Evolutionary conservation across 2,888 invertebrate genomes (phyloP), one percentile per base, ranked within the genome.

Genomic region (Catocala sponsa): DNA sequence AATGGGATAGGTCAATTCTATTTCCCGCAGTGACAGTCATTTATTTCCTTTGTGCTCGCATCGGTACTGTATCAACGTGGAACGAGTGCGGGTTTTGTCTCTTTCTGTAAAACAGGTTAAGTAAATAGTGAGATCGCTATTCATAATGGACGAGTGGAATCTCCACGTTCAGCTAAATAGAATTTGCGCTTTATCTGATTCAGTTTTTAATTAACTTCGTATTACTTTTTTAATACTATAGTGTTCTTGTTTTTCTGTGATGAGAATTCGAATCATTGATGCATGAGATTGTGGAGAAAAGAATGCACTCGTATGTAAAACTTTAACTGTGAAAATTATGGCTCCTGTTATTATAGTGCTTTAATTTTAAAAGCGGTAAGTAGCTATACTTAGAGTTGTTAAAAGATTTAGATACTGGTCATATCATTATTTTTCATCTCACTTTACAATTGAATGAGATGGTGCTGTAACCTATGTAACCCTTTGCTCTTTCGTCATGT

Each of bases 111-210:
- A 90, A 84, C 87, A 86, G 91, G 91, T 89, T 91, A 91, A 89
- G 87, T 89, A 92, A 93, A 92, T 91, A 91, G 81, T 83, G 76
- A 76, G 86, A 88, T 88, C 83, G 81, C 81, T 78, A 81, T 88
- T 86, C 82, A 86, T 85, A 86, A 85, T 84, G 79, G 82, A 82
- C 78, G 78, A 82, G 83, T 85, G 79, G 73, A 85, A 83, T 86
- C 87, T 84, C 80, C 81, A 78, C 80, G 82, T 87, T 76, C 80
- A 76, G 72, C 75, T 81, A 84, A 85, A 88, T 85, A 80, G 82
- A 86, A 81, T 86, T 90, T 85, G 82, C 83, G 81, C 80, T 87
- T 81, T 84, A 84, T 84, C 76, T 80, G 86, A 83, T 87, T 83
- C 84, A 79, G 82, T 79, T 88, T 91, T 91, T 88, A 89, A 91